Base-by-base conservation (phyloP, 2,888 invertebrate species). In the Seira ritae region DNA sequence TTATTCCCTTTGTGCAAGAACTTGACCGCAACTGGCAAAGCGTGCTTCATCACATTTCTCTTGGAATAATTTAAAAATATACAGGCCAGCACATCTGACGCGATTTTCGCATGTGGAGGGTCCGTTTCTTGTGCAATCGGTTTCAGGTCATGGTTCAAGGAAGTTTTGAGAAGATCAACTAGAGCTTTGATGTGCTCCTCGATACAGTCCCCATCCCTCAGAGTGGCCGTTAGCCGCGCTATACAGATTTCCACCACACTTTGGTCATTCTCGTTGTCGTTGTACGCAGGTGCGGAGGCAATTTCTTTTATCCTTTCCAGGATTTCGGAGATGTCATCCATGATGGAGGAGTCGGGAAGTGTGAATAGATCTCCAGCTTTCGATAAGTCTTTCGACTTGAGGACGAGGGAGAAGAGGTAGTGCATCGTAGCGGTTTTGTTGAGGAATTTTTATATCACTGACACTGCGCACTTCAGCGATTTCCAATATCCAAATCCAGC, bases 21-120 rank as follows among this genome's bases (percentile, higher is more conserved):
- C 91, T 96, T 96, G 0, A 98, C 96, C 0, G 97, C 97, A 3
- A 97, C 95, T 0, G 98, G 97, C 87, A 98, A 92, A 66, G 97
- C 96, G 76, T 95, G 91, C 90, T 95, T 94, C 96, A 97, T 97
- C 85, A 95, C 94, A 85, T 92, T 92, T 88, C 93, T 92, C 90
- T 94, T 94, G 89, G 92, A 92, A 91, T 95, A 95, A 90, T 95
- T 94, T 93, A 97, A 92, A 92, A 98, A 98, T 91, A 98, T 95
- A 91, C 97, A 97, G 88, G 97, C 97, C 90, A 98, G 95, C 86
- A 98, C 94, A 92, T 98, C 98, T 67, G 97, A 96, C 20, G 97
- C 97, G 90, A 98, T 98, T 92, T 98, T 98, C 68, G 97, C 97
- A 93, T 98, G 98, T 0, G 98, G 97, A 50, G 97, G 96, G 92